These are phyloP conservation scores for Engystomops pustulosus DNA, from an alignment of 2,113 vertebrate genomes.

Conservation along the genomic window DNA sequence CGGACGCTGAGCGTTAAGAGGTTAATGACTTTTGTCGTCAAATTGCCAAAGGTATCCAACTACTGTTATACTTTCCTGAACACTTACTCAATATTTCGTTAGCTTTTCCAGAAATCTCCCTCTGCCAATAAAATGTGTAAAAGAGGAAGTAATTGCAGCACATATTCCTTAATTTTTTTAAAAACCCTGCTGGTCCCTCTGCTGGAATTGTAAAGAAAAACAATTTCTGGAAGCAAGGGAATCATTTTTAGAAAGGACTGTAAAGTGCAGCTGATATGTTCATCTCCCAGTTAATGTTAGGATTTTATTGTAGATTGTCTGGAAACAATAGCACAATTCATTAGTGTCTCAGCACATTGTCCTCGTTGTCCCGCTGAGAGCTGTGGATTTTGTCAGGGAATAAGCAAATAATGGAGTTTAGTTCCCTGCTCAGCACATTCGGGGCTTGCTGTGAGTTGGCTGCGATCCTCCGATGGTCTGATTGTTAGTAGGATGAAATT, in stretches of 20 bases:
- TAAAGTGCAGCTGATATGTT: not conserved
- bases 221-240: not conserved
- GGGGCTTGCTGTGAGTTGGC: not conserved
- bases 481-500: not conserved
- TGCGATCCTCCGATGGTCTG: not conserved
- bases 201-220: not conserved
- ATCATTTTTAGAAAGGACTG: not conserved
- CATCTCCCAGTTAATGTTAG: not conserved
- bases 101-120: too few relatives aligned
- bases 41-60: too few relatives aligned
- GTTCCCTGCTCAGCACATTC: not conserved
- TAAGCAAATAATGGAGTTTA: not conserved
- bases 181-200: too few relatives aligned
- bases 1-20: too few relatives aligned
- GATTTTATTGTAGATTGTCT: not conserved
- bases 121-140: too few relatives aligned
- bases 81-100: too few relatives aligned
- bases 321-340: not conserved
- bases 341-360: not conserved
- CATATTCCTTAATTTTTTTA: too few relatives aligned
- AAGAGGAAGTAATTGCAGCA: too few relatives aligned
- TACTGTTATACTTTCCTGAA: too few relatives aligned
- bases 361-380: not conserved
- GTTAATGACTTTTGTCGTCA: too few relatives aligned
- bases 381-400: not conserved